These are phyloP conservation scores for Aepyceros melampus DNA, from an alignment of 2,113 vertebrate species.

Conservation along the genomic window DNA sequence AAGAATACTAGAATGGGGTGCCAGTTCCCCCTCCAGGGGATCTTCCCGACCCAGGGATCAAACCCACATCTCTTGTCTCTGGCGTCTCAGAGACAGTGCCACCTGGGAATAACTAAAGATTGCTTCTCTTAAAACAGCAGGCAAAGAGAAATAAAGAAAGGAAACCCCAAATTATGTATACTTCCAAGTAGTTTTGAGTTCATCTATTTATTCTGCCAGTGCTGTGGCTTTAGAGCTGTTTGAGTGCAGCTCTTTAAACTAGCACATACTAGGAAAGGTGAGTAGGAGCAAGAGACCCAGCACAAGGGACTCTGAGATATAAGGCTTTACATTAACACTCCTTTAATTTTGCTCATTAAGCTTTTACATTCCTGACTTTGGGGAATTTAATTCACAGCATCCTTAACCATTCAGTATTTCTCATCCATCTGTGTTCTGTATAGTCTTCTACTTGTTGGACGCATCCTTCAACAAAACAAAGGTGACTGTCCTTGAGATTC, in stretches of 20 bases:
- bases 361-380: background rate
- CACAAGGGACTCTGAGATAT: too few relatives aligned
- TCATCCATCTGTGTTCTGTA: background rate
- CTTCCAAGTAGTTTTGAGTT: background rate
- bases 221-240: background rate
- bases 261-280: accelerated
- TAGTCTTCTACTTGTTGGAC: too few relatives aligned
- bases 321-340: background rate
- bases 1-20: background rate
- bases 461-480: background rate
- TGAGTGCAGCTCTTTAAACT: background rate
- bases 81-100: background rate
- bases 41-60: background rate
- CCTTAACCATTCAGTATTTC: background rate
- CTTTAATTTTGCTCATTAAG: background rate
- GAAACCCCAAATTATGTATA: background rate
- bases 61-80: background rate
- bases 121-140: background rate
- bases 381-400: background rate
- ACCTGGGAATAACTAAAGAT: background rate
- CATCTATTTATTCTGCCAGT: background rate
- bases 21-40: background rate
- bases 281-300: background rate
- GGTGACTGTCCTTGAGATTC: background rate
- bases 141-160: background rate